phyloP scores from a whole-genome alignment of 2,113 vertebrate genomes.

The Neolamprologus longior region DNA sequence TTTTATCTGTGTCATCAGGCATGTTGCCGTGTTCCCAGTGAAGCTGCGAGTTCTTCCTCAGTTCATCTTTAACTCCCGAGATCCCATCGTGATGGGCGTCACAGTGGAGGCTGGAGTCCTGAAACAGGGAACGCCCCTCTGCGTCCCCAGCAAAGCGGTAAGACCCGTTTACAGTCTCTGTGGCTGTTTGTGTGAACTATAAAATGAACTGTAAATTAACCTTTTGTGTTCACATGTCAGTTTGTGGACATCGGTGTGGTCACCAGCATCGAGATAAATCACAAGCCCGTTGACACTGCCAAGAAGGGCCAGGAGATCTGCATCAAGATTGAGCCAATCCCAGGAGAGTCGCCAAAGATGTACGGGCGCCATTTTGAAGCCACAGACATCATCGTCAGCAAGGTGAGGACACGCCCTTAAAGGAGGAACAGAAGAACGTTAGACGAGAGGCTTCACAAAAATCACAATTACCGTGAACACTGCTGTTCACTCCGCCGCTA shows the following conservation, averaged over 20 bases:
- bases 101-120: constrained; percentile 85
- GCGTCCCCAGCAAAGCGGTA: constrained; percentile 92
- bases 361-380: constrained; percentile 96
- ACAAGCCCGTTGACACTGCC: constrained; percentile 87
- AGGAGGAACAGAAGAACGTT: not conserved
- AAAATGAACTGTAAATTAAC: not conserved
- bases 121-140: constrained; percentile 88
- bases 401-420: constrained; percentile 66
- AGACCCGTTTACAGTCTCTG: constrained; percentile 44
- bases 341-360: constrained; percentile 98
- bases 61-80: constrained; percentile 98
- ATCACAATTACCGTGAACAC: not conserved
- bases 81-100: constrained; percentile 96
- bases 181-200: not conserved
- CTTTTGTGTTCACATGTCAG: constrained; percentile 49
- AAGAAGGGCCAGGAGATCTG: constrained; percentile 98
- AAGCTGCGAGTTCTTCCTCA: constrained; percentile 93
- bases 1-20: constrained; percentile 55
- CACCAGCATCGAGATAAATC: constrained; percentile 96
- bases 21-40: constrained; percentile 92
- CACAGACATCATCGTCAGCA: constrained; percentile 91
- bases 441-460: not conserved
- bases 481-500: not conserved
- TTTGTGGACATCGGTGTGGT: constrained; percentile 96
- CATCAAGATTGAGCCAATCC: constrained; percentile 95